These are phyloP conservation scores for Ligdia adustata DNA, from an alignment of 2,888 invertebrate species.

Conservation along the genomic window DNA sequence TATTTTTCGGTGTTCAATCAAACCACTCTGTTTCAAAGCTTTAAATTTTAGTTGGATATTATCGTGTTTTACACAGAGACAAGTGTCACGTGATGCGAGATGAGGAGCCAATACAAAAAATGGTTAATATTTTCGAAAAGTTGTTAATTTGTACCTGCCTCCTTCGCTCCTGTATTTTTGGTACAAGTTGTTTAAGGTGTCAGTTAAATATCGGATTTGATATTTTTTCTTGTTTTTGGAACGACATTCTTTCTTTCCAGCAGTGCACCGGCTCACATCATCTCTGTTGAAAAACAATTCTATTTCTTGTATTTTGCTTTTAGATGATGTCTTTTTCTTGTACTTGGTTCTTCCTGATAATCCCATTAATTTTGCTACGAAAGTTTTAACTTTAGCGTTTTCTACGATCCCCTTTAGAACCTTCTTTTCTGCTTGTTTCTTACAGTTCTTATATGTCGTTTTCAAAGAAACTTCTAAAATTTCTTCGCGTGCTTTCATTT, in stretches of 20 bases:
- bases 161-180: not conserved
- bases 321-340: not conserved
- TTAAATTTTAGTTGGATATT: not conserved
- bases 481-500: no score
- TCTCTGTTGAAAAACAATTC: slow-evolving; percentile 2
- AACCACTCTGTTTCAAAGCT: not conserved
- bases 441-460: no score
- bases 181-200: slow-evolving; percentile 1
- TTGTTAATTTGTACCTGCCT: not conserved
- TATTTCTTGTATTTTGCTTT: not conserved
- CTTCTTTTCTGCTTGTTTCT: no score
- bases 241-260: not conserved
- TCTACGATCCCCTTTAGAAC: no score
- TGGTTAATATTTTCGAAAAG: not conserved
- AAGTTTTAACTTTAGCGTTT: no score
- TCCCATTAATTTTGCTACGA: no score
- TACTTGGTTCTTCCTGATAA: no score
- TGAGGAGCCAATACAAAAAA: not conserved
- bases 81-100: not conserved
- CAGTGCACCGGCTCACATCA: not conserved
- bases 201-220: slow-evolving; percentile 1
- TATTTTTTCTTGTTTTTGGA: slow-evolving; percentile 1
- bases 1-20: no score
- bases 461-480: no score
- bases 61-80: not conserved